Base-by-base conservation (phyloP, 2,797 vertebrate genomes). In the Sebastes cheni region DNA sequence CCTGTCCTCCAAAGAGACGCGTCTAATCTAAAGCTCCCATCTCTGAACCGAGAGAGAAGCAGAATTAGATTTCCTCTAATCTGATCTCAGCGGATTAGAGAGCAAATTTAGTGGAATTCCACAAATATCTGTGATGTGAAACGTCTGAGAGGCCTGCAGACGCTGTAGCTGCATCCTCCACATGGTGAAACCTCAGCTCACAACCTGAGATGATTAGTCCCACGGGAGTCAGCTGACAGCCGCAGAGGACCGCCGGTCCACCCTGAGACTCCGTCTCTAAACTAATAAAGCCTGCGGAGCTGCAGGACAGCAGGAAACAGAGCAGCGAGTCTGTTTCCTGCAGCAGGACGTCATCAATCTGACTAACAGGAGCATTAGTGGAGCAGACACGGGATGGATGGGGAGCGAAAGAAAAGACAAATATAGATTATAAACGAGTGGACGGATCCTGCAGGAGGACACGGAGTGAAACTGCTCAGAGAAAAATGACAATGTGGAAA, bases 321-420 rank as follows among this genome's bases (percentile, higher is more conserved):
- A 88, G 72, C 56, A 86, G 22, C 11, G 25, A 55, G 84, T 79
- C 75, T 74, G 84, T 82, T 92, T 93, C 92, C 88, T 92, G 91
- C 73, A 64, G 88, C 88, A 89, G 89, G 89, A 90, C 77, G 85
- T 82, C 80, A 90, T 92, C 87, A 91, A 88, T 92, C 91, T 81
- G 7, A 79, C 85, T 88, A 85, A 87, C 3, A 32, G 58, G 27
- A 61, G 27, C 83, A 82, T 75, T 73, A 87, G 80, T n/a, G 0
- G 25, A 25, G 64, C 2, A 59, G 64, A 79, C 60, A 52, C 54
- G 67, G 18, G 46, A 54, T 32, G 60, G 77, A 74, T 36, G 34
- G 50, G 55, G 36, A 75, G 23, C 1, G 10, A 71, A 42, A 39
- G 32, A 29, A 70, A 62, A 75, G 67, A 75, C 10, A 75, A 77